These are phyloP conservation scores for Chrysopilus asiliformis DNA, from an alignment of 2,888 invertebrate genomes.

Conservation along the genomic window DNA sequence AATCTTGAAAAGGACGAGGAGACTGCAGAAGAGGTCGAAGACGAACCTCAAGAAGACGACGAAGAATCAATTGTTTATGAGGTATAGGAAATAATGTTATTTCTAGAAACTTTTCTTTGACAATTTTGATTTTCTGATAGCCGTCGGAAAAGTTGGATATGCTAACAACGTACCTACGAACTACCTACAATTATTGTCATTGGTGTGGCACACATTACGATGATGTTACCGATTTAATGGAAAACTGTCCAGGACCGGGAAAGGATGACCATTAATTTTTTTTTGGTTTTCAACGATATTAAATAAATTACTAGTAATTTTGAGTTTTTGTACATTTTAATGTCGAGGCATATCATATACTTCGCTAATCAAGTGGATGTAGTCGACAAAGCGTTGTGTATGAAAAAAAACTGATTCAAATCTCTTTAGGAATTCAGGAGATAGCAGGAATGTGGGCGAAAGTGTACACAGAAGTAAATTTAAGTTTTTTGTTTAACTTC, in stretches of 20 bases:
- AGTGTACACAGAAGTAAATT: too few relatives aligned
- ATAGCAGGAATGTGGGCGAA: too few relatives aligned
- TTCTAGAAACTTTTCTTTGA: slow-evolving; percentile 12
- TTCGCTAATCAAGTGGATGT: too few relatives aligned
- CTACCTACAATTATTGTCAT: slow-evolving; percentile 59
- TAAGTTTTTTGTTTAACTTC: too few relatives aligned
- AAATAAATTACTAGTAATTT: too few relatives aligned
- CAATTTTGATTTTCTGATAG: slow-evolving; percentile 25
- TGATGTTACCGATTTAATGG: slow-evolving; percentile 44
- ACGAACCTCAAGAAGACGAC: slow-evolving; percentile 27
- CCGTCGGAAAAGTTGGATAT: slow-evolving; percentile 48
- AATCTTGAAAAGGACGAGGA: slow-evolving; percentile 18
- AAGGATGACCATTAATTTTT: slow-evolving; percentile 44
- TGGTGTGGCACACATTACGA: slow-evolving; percentile 64
- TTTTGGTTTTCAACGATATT: too few relatives aligned
- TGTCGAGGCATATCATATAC: too few relatives aligned
- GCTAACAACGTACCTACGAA: slow-evolving; percentile 50
- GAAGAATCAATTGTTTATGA: slow-evolving; percentile 21
- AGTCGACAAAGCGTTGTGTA: too few relatives aligned
- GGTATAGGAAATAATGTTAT: slow-evolving; percentile 5
- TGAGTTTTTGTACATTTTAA: too few relatives aligned
- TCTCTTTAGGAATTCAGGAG: too few relatives aligned
- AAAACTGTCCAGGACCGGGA: slow-evolving; percentile 51
- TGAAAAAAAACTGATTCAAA: too few relatives aligned
- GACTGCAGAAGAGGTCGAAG: slow-evolving; percentile 21